These are phyloP conservation scores for Neodontobutis hainanensis DNA, from an alignment of 2,113 vertebrate genomes.

Conservation along the genomic window DNA sequence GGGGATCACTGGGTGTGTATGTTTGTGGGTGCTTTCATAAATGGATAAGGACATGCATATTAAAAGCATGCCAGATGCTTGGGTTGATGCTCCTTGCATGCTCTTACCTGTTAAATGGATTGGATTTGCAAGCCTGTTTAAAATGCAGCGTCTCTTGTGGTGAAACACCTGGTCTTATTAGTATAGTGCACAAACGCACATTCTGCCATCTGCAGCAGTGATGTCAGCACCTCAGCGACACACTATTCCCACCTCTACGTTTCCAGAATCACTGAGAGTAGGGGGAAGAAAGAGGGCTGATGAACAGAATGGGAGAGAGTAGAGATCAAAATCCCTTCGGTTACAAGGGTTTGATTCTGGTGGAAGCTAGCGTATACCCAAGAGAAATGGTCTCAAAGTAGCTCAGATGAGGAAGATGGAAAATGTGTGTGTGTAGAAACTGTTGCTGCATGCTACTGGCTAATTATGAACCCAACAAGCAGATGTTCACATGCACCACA, in stretches of 20 bases:
- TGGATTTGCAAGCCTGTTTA: slow-evolving; percentile 59
- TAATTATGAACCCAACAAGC: slow-evolving; percentile 60
- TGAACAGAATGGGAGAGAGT: slow-evolving; percentile 44
- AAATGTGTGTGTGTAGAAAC: slow-evolving; percentile 25
- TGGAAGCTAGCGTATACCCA: slow-evolving; percentile 30
- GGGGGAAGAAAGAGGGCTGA: slow-evolving; percentile 47
- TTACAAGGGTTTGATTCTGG: slow-evolving; percentile 37
- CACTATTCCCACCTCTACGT: slow-evolving; percentile 58
- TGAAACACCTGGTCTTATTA: slow-evolving; percentile 71
- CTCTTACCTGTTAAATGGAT: slow-evolving; percentile 61
- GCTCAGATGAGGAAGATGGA: slow-evolving; percentile 31
- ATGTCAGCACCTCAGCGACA: slow-evolving; percentile 63
- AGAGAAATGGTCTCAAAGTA: slow-evolving; percentile 36
- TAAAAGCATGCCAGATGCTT: slow-evolving; percentile 60
- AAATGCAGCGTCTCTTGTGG: slow-evolving; percentile 53
- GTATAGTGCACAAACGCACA: slow-evolving; percentile 63
- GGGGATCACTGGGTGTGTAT: slow-evolving; percentile 40
- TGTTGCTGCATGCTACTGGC: slow-evolving; percentile 37
- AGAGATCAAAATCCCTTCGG: slow-evolving; percentile 48
- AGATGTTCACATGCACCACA: slow-evolving; percentile 57
- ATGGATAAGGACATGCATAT: slow-evolving; percentile 52
- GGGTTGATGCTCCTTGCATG: slow-evolving; percentile 49
- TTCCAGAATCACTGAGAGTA: slow-evolving; percentile 41
- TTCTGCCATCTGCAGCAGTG: slow-evolving; percentile 63
- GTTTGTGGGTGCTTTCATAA: slow-evolving; percentile 51